Percentiles rank a stretch among this genome's conserved stretches.
Conservation (phyloP, 2,888 invertebrate species). For the Idaea aversata region DNA sequence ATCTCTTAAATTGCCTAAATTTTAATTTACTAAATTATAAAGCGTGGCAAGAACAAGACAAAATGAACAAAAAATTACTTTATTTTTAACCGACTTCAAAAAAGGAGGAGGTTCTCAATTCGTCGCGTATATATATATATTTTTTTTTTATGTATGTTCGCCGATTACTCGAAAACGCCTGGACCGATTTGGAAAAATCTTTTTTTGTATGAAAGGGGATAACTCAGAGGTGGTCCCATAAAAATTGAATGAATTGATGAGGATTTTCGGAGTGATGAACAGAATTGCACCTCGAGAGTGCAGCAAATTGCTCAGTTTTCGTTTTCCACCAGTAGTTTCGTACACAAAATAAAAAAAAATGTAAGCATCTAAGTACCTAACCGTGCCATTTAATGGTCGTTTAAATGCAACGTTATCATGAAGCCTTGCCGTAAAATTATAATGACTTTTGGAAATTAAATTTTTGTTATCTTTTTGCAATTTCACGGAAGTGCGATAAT, state of each 20-base stretch:
- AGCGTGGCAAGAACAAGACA: not conserved
- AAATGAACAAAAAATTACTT: not conserved
- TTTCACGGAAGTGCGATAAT: conserved; percentile 27
- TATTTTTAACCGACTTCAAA: not conserved
- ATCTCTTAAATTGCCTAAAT: no score
- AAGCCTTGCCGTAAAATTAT: conserved; percentile 25
- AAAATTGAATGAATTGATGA: no score
- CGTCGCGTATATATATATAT: no score
- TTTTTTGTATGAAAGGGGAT: no score
- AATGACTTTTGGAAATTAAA: conserved; percentile 31
- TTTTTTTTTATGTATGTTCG: no score
- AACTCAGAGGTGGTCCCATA: no score
- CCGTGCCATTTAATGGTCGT: conserved; percentile 16
- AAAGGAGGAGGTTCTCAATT: no score
- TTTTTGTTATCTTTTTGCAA: conserved; percentile 29
- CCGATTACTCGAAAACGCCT: no score
- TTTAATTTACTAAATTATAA: not conserved
- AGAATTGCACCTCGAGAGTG: no score
- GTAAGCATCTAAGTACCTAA: not conserved
- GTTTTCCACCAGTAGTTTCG: not conserved
- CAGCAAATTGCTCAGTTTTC: no score
- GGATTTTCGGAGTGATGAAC: no score
- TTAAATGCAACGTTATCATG: conserved; percentile 20
- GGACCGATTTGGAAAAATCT: no score
- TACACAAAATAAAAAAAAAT: conserved; percentile 4